Evolutionary conservation across 2,797 vertebrate species (phyloP), one percentile per base, ranked within the genome.

Genomic region (Darevskia nairensis): DNA sequence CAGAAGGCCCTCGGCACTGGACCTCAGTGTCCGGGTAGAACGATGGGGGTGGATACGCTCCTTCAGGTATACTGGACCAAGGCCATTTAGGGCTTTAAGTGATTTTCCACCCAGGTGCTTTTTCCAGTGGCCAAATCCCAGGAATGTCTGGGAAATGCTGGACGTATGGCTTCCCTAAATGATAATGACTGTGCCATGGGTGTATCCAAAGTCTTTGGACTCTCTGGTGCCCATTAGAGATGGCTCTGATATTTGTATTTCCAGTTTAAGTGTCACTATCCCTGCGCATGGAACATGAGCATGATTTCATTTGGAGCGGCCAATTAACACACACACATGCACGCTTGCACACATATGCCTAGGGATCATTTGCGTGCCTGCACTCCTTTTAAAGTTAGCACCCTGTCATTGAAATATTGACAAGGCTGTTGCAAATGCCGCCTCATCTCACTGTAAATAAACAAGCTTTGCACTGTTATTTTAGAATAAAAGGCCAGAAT

Each of bases 381-480:
- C 35, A 29, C 71, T 64, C 39, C 35, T 89, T 93, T 90, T 90
- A 92, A 93, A 93, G 90, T 93, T 92, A 94, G 88, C 83, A 0
- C 91, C 82, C 19, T 92, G 88, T 88, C 92, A 88, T 39, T 93
- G 93, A 95, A 92, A 92, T 95, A 96, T 96, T 93, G 95, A 95
- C 92, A 93, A 92, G 91, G 9, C 94, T 91, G 93, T 95, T 94
- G 95, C 94, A 95, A 95, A 95, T 94, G 95, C 95, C 90, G 93
- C 93, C 93, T 91, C 88, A 90, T 90, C 93, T 93, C 92, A 76
- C 94, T 93, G 90, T 95, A 95, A 95, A 96, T 95, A 95, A 95
- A 96, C 95, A 95, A 93, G 90, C 94, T 95, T 94, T 94, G 93
- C 87, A 88, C 89, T 95, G 94, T 95, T 95, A 94, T 96, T 96